A percentile compares a stretch with the other conserved stretches of the same genome.
Conservation (phyloP, 2,113 vertebrate genomes). For the Antidorcas marsupialis region DNA sequence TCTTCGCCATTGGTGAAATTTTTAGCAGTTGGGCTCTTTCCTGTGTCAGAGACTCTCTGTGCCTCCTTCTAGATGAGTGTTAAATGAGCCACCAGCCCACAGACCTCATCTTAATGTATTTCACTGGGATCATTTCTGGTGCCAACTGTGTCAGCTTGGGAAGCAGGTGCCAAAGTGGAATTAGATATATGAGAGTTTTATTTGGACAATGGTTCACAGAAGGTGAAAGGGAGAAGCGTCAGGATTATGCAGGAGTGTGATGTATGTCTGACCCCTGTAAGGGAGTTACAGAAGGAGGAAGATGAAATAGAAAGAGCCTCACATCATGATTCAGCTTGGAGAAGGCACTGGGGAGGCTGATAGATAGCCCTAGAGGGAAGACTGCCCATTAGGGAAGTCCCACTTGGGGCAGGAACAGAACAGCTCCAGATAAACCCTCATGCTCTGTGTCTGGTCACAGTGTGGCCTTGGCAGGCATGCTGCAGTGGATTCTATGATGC, state of each 20-base stretch:
- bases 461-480: background rate
- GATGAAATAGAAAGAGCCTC: background rate
- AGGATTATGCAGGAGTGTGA: background rate
- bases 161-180: background rate
- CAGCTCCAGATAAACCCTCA: background rate
- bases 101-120: background rate
- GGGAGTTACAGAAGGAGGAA: background rate
- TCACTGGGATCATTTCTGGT: background rate
- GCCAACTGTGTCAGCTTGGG: background rate
- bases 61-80: background rate
- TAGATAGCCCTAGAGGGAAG: background rate
- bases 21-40: background rate
- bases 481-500: background rate
- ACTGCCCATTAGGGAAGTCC: background rate
- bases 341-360: background rate
- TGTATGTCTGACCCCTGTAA: rapidly evolving
- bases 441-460: background rate
- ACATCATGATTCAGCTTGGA: background rate
- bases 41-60: background rate
- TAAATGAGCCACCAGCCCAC: background rate
- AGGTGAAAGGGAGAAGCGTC: background rate
- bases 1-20: background rate
- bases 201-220: background rate
- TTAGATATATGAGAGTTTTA: background rate
- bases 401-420: background rate